Conservation (phyloP, 2,797 vertebrate genomes). For the Sebastes nivosus region DNA sequence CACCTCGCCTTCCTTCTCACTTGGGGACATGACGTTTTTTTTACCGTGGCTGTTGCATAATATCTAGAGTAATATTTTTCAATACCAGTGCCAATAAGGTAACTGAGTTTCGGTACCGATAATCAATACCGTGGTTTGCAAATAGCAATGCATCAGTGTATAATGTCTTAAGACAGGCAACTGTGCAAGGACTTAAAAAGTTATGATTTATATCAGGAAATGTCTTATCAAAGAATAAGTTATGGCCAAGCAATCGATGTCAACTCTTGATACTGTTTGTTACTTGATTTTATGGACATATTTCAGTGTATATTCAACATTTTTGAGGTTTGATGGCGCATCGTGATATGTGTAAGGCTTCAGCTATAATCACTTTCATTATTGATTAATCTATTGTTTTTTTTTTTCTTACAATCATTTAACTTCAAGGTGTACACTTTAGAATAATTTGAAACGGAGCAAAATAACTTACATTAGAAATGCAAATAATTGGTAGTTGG, state of each 20-base stretch:
- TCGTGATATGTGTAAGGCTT: neutral
- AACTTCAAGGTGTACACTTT: neutral
- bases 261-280: neutral
- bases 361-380: neutral
- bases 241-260: neutral
- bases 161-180: neutral
- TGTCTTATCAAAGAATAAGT: neutral
- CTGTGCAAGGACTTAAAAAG: neutral
- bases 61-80: neutral
- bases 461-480: neutral
- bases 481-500: neutral
- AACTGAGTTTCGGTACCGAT: neutral
- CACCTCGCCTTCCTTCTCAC: slow-evolving; percentile 42
- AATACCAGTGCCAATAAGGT: neutral
- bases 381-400: neutral
- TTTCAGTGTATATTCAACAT: neutral
- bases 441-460: neutral
- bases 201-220: neutral
- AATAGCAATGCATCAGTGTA: neutral
- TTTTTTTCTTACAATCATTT: neutral
- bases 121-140: neutral
- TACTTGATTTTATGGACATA: no score
- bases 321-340: neutral
- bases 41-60: slow-evolving; percentile 30
- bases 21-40: slow-evolving; percentile 32